Base-by-base conservation (phyloP, 2,113 vertebrate genomes). In the Suncus etruscus region DNA sequence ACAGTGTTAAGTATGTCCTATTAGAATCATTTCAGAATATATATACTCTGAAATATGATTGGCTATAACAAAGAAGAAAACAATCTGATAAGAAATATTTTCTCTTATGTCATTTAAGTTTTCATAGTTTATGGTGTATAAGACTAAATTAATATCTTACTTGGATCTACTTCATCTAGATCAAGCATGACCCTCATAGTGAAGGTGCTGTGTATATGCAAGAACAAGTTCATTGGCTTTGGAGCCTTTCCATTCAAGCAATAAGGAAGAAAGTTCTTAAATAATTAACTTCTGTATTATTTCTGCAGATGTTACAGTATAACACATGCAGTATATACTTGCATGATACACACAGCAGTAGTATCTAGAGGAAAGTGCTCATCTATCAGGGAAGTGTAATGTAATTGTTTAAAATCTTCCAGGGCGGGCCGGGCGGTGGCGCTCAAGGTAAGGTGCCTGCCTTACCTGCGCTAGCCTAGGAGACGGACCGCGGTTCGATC, bases 321-420 rank as follows among this genome's bases (percentile, higher is more conserved):
- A 63, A 83, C 50, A 31, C 76, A 65, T 12, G 32, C 72, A n/a
- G 54, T 16, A 54, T 2, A 3, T 8, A 29, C 76, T 79, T 66
- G 15, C 73, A 31, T 54, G 63, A 58, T 39, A 39, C 45, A 81
- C 66, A 72, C 25, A 69, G 79, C n/a, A 50, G 74, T 29, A n/a
- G 18, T 45, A 39, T 91, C 89, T 89, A 92, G 58, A 92, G 90
- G 48, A 90, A 87, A 75, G 25, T 39, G 27, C 27, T 92, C 89
- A 22, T 92, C 87, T 87, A 72, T 58, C 85, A 74, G 78, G 76
- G 68, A 89, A 80, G 20, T 65, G 50, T 58, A 94, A 54, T 48
- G 87, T 94, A 94, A 89, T 92, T 93, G 82, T 95, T 95, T 93
- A 86, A 86, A 92, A 92, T 73, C 87, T 83, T n/a, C n/a, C n/a